phyloP scores from a whole-genome alignment of 1,140 invertebrate genomes.

The Calephelis virginiensis region DNA sequence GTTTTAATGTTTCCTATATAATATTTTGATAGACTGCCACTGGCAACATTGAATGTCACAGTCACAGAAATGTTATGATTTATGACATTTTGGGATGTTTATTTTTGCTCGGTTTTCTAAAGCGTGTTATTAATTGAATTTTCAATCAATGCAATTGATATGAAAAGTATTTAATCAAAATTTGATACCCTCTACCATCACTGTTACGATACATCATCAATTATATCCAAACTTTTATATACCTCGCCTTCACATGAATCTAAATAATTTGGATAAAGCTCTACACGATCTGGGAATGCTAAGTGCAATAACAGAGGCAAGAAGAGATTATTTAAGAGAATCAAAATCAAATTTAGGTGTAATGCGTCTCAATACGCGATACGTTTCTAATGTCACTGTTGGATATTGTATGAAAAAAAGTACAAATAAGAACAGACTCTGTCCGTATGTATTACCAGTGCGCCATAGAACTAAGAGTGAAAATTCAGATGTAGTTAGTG shows the following conservation, averaged over 20 bases:
- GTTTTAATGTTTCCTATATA: no score
- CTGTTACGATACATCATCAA: neutral
- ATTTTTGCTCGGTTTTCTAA: conserved; percentile 67
- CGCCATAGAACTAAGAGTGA: conserved; percentile 80
- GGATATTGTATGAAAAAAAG: conserved; percentile 77
- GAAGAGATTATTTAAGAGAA: conserved; percentile 78
- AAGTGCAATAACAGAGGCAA: conserved; percentile 77
- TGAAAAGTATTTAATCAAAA: neutral
- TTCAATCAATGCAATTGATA: neutral
- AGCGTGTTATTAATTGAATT: conserved; percentile 41
- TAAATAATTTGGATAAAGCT: conserved; percentile 78
- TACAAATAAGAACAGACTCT: conserved; percentile 71
- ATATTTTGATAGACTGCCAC: no score
- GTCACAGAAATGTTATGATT: conserved; percentile 64
- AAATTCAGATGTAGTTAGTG: conserved; percentile 76
- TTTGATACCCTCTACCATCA: neutral
- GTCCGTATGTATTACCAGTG: conserved; percentile 72
- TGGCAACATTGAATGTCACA: no score
- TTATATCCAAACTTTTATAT: conserved; percentile 44
- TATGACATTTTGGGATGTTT: conserved; percentile 78
- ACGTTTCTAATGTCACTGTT: conserved; percentile 79
- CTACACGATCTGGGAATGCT: conserved; percentile 80
- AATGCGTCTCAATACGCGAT: conserved; percentile 78
- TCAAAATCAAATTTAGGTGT: conserved; percentile 71
- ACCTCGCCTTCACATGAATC: conserved; percentile 64